Evolutionary conservation across 2,888 invertebrate species (phyloP), one percentile per base, ranked within the genome.

Genomic region (Epinotia bilunana): DNA sequence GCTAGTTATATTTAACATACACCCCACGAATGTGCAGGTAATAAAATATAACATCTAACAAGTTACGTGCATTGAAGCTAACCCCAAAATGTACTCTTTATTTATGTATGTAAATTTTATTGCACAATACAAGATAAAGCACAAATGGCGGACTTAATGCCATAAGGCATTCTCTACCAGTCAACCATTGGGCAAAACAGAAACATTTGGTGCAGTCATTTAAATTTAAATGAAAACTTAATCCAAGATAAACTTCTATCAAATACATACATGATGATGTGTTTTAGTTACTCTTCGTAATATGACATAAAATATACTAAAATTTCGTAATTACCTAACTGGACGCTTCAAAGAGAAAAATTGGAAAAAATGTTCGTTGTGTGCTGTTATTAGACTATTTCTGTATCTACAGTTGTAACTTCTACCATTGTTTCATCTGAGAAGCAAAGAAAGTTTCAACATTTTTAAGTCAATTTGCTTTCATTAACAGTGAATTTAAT

Each of bases 401-500:
- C 18, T 39, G 57, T 65, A 12, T 6, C 11, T 43, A 46, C 16
- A n/a, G 28, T 68, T 39, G 43, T 64, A 43, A 63, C 69, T 58
- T 74, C 69, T 74, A 58, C 62, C 55, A 67, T 73, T 62, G 53
- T 61, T 73, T 55, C 67, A 73, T 68, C 61, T 62, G 28, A 20
- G 20, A 16, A 20, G 49, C 53, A 6, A 23, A 53, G 55, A 68
- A 73, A n/a, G 49, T 72, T 74, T 49, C 39, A 70, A 39, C n/a
- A 28, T 33, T 33, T 64, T 69, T 55, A 55, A 43, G 6, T 49
- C 16, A 18, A 57, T 73, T 62, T 63, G 43, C 18, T 33, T 64
- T 64, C 18, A 39, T 63, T 23, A 69, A 46, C 16, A n/a, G 33
- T 13, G 28, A 64, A 69, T 70, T 49, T 28, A 18, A 39, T n/a